phyloP scores from a whole-genome alignment of 2,797 vertebrate genomes.

The Periparus ater region DNA sequence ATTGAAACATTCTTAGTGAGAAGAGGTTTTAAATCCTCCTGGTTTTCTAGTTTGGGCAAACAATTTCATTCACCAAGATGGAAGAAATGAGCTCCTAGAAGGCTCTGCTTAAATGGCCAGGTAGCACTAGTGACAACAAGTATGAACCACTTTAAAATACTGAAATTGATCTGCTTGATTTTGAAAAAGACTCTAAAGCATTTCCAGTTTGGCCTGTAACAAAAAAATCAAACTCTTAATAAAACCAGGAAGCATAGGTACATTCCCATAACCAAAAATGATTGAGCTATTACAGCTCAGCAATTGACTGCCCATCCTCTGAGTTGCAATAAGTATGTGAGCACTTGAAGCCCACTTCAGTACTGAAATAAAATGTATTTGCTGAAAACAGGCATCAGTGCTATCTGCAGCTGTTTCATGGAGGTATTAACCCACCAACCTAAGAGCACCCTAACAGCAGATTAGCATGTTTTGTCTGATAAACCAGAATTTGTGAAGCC shows the following conservation, averaged over 20 bases:
- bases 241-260: neutral
- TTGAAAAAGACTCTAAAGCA: neutral
- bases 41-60: neutral
- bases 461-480: neutral
- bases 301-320: slow-evolving; percentile 18
- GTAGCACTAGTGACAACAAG: neutral
- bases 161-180: neutral
- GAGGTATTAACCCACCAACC: neutral
- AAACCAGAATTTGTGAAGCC: slow-evolving; percentile 18
- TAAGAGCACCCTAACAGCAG: neutral
- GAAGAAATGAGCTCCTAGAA: slow-evolving; percentile 8
- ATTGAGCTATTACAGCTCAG: slow-evolving; percentile 20
- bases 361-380: slow-evolving; percentile 27
- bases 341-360: neutral
- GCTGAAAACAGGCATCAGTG: neutral
- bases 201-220: neutral
- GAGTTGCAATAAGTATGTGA: neutral
- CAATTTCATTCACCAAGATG: neutral
- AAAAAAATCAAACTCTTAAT: slow-evolving; percentile 42
- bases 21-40: neutral
- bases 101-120: neutral
- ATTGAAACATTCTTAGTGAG: neutral
- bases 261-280: slow-evolving; percentile 5
- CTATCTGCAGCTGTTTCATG: neutral
- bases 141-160: slow-evolving; percentile 6